phyloP scores from a whole-genome alignment of 2,113 vertebrate species.

The Struthidea cinerea region DNA sequence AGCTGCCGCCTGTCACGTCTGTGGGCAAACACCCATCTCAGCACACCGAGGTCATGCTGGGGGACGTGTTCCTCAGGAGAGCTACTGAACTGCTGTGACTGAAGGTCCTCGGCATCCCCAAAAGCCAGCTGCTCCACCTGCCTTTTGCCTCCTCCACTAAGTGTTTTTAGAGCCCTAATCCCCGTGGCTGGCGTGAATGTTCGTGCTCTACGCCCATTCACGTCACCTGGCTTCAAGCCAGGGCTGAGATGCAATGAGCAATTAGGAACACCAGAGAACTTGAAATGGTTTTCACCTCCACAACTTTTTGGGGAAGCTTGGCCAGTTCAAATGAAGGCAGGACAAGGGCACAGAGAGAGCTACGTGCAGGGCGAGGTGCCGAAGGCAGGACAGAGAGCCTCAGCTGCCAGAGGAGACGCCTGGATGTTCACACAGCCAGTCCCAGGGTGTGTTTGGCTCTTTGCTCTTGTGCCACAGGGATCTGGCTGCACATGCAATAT shows the following conservation, averaged over 20 bases:
- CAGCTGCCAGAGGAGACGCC: rapidly evolving
- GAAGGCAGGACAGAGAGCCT: not conserved
- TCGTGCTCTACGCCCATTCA: rapidly evolving
- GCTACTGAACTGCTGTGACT: not conserved
- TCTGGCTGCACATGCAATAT: not conserved
- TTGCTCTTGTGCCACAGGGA: not conserved
- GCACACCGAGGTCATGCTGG: rapidly evolving
- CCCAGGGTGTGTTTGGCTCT: not conserved
- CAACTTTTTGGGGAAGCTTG: not conserved
- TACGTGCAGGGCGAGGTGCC: rapidly evolving
- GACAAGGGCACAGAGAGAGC: rapidly evolving
- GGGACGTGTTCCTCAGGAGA: not conserved
- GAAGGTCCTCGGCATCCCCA: not conserved
- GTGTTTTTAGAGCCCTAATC: not conserved
- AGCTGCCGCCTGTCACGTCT: not conserved
- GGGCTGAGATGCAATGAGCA: not conserved
- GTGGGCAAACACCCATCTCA: not conserved
- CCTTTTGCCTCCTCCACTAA: not conserved
- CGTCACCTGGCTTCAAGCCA: not conserved
- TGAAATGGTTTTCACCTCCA: not conserved
- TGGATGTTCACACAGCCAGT: not conserved
- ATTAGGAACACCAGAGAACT: not conserved
- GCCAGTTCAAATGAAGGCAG: not conserved
- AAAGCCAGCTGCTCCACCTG: not conserved
- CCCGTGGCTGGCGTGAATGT: rapidly evolving